A percentile compares a stretch with the other conserved stretches of the same genome.
phyloP scores from a whole-genome alignment of 2,797 vertebrate genomes.

The Etheostoma nigrum region DNA sequence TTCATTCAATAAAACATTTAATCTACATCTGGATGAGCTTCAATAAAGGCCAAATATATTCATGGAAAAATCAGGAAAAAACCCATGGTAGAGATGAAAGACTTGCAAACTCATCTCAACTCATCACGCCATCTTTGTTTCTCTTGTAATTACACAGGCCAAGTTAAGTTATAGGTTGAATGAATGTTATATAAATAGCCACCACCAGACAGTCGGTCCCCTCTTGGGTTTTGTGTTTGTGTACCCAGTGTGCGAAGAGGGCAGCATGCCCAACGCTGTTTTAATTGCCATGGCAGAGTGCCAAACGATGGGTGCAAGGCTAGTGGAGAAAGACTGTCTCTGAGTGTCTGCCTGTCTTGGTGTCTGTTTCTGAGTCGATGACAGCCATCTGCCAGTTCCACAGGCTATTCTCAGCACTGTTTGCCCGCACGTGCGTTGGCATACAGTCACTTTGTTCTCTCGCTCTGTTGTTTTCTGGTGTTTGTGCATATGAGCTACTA shows the following conservation, averaged over 20 bases:
- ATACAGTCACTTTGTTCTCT: constrained; percentile 22
- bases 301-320: constrained; percentile 71
- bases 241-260: constrained; percentile 62
- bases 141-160: constrained; percentile 25
- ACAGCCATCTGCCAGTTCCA: constrained; percentile 79
- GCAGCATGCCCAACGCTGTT: constrained; percentile 60
- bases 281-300: constrained; percentile 79
- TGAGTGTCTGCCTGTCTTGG: constrained; percentile 39
- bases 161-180: constrained; percentile 47
- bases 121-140: constrained; percentile 9
- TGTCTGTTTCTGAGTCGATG: constrained; percentile 68
- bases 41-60: constrained; percentile 7
- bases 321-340: constrained; percentile 56
- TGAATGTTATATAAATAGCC: constrained; percentile 55
- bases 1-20: constrained; percentile 53
- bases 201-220: constrained; percentile 30
- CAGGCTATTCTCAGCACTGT: constrained; percentile 52
- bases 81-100: constrained; percentile 18
- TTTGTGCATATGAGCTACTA: constrained; percentile 23
- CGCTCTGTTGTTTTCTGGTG: constrained; percentile 23
- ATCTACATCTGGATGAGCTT: constrained; percentile 47
- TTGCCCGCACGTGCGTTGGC: constrained; percentile 22
- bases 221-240: constrained; percentile 65
- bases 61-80: constrained; percentile 15
- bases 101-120: background rate